phyloP scores from a whole-genome alignment of 2,113 vertebrate species.

The Lagenorhynchus albirostris region DNA sequence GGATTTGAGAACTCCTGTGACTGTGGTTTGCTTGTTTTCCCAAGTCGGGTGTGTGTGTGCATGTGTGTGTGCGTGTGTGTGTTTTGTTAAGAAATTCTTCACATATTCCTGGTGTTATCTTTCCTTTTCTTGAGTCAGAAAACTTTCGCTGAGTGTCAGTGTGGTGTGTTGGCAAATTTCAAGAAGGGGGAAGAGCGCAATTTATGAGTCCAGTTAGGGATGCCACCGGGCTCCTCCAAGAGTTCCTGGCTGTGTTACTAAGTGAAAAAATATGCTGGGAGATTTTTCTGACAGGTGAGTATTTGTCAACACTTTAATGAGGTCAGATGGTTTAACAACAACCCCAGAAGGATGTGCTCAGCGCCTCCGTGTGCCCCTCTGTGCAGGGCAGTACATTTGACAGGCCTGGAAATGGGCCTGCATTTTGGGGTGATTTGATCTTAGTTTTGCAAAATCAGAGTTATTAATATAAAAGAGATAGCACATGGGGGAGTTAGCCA shows the following conservation, averaged over 20 bases:
- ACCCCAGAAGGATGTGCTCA: background rate
- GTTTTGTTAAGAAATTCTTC: slow-evolving; percentile 40
- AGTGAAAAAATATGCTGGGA: background rate
- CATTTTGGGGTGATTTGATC: slow-evolving; percentile 29
- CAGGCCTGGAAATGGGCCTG: background rate
- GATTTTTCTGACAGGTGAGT: background rate
- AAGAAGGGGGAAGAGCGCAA: background rate
- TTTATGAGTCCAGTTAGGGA: background rate
- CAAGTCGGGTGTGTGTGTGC: background rate
- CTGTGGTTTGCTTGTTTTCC: slow-evolving; percentile 3
- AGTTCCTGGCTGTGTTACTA: background rate
- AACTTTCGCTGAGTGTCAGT: background rate
- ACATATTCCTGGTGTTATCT: slow-evolving; percentile 21
- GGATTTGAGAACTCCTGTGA: background rate
- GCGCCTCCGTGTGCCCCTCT: accelerated
- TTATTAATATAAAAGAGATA: slow-evolving; percentile 46
- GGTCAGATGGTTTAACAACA: background rate
- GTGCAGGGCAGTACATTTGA: background rate
- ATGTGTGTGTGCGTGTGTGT: background rate
- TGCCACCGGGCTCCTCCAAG: background rate
- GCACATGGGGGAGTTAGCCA: background rate
- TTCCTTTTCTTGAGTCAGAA: slow-evolving; percentile 2
- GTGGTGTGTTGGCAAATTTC: background rate
- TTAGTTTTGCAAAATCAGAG: slow-evolving; percentile 50
- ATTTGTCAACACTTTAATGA: slow-evolving; percentile 19